These are phyloP conservation scores for Xerus rutilus DNA, from an alignment of 2,797 vertebrate species.

Conservation along the genomic window DNA sequence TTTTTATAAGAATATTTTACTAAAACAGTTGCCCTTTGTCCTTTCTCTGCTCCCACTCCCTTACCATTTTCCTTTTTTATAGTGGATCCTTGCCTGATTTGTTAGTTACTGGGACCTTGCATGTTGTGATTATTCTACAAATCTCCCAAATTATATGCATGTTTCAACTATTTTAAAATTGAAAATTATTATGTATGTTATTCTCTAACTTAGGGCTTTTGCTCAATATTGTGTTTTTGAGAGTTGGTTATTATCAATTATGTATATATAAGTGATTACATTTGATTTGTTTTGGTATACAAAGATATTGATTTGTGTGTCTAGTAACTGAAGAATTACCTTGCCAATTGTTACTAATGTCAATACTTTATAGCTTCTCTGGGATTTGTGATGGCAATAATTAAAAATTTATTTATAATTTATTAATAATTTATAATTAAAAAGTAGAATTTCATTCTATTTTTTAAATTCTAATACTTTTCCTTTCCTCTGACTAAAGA, in stretches of 20 bases:
- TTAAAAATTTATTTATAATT: background rate
- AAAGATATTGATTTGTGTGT: background rate
- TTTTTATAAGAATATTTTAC: background rate
- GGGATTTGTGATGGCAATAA: background rate
- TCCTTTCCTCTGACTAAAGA: background rate
- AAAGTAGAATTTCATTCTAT: too few species aligned
- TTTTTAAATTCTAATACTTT: background rate
- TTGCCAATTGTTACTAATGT: background rate
- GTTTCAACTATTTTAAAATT: background rate
- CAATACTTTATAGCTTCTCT: conserved; percentile 1
- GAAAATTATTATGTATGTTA: background rate
- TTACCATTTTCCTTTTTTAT: background rate
- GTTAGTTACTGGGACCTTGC: background rate
- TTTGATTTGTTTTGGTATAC: background rate
- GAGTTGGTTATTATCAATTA: background rate
- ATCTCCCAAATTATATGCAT: background rate
- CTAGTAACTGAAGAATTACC: background rate
- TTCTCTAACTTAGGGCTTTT: background rate
- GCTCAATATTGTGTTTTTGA: background rate
- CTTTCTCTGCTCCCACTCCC: background rate
- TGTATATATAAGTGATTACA: background rate
- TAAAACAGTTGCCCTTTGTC: background rate
- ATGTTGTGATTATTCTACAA: background rate
- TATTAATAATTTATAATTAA: too few species aligned
- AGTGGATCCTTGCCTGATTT: background rate